Evolutionary conservation across 2,113 vertebrate genomes (phyloP), one percentile per base, ranked within the genome.

Genomic region (Psilopogon haemacephalus): DNA sequence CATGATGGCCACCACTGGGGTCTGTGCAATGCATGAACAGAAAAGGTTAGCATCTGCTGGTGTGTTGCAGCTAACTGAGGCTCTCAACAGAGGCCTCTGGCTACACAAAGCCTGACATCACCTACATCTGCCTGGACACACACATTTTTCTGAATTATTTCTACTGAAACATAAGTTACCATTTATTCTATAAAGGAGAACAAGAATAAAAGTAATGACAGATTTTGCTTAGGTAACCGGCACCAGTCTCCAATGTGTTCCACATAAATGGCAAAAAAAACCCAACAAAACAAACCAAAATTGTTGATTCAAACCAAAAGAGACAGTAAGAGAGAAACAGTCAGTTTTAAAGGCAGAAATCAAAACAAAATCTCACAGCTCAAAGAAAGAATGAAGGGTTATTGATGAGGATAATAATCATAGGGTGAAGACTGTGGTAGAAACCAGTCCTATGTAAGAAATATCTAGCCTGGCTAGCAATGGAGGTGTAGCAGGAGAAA

Each of bases 1-100:
- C 97, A 98, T 98, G 87, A 99, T 78, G 38, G 98, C 98, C 80
- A 99, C 95, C 17, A 97, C 95, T 0, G 98, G 98, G 9, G 98
- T 95, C 99, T 99, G 92, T 5, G 40, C 46, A 78, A 35, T 38
- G 91, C 24, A 77, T 0, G 11, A 38, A 65, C 62, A 65, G 74
- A 89, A 58, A 64, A 38, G 18, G 24, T 24, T 4, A 3, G 26
- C 0, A 0, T 81, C 78, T 79, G 32, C n/a, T 27, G 8, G 42
- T 0, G 0, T 4, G 23, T 35, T 60, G 33, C 30, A 17, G 28
- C 28, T 18, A 6, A 10, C 52, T 1, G 3, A 1, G 28, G 5
- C 26, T 44, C 42, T 52, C 67, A 40, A 26, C 58, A 75, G 46
- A 62, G 23, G 63, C 32, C 33, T 71, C 30, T 55, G 32, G 10